These are phyloP conservation scores for Lophura nycthemera DNA, from an alignment of 2,113 vertebrate species.

Conservation along the genomic window DNA sequence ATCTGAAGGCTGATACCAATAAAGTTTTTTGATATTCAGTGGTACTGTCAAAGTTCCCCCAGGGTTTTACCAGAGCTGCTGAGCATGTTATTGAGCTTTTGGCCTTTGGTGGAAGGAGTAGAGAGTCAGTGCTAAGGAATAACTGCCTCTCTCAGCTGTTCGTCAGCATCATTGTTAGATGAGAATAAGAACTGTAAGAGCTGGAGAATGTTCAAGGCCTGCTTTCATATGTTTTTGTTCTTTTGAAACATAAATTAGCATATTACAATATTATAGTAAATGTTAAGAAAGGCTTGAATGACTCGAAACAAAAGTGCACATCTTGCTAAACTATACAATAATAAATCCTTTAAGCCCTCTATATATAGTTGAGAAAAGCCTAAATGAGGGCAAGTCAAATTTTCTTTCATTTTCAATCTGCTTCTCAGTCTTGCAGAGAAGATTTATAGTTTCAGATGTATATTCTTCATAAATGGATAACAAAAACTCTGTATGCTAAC, in stretches of 20 bases:
- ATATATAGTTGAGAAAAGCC: neutral
- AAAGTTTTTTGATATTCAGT: neutral
- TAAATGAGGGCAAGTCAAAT: neutral
- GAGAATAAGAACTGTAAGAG: neutral
- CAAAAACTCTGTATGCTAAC: neutral
- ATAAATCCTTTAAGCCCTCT: neutral
- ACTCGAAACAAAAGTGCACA: neutral
- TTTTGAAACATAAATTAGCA: neutral
- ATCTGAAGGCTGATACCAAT: neutral
- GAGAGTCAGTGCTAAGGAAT: neutral
- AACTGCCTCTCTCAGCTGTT: neutral
- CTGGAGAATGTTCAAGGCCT: neutral
- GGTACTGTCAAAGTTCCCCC: neutral
- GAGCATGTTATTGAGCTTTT: neutral
- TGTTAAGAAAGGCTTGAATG: neutral
- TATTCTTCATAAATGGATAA: neutral
- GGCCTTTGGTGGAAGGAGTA: neutral
- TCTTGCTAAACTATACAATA: neutral
- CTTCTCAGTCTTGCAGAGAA: neutral
- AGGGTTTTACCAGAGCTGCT: neutral
- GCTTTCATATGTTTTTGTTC: neutral
- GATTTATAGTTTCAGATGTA: neutral
- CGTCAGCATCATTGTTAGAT: neutral
- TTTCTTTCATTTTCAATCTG: neutral
- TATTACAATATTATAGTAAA: neutral